phyloP scores from a whole-genome alignment of 2,113 vertebrate genomes.

The Rallus limicola region DNA sequence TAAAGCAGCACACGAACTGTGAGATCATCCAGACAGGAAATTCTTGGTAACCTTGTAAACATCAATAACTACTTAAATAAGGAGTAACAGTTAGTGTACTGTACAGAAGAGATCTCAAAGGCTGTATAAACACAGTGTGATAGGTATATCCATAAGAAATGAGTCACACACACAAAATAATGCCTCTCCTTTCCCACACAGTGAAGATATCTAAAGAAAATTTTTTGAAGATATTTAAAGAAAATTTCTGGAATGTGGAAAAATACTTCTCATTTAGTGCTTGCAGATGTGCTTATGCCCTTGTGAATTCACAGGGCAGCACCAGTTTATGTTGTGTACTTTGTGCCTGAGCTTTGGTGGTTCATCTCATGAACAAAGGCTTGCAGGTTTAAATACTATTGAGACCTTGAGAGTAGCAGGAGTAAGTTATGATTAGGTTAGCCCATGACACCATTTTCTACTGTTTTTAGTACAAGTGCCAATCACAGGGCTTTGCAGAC shows the following conservation, averaged over 20 bases:
- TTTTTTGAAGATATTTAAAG: not conserved
- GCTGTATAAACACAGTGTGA: not conserved
- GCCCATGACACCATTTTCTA: not conserved
- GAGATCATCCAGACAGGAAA: not conserved
- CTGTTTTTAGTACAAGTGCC: not conserved
- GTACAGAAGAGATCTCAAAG: not conserved
- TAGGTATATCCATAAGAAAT: not conserved
- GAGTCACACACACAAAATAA: not conserved
- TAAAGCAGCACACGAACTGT: not conserved
- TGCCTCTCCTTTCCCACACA: not conserved
- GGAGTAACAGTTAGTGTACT: not conserved
- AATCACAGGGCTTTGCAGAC: not conserved
- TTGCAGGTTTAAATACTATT: not conserved
- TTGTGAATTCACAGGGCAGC: not conserved
- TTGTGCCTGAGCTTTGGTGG: not conserved
- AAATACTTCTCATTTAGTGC: not conserved
- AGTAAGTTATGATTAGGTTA: not conserved
- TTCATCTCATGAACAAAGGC: not conserved
- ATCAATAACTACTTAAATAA: not conserved
- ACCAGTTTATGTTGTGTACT: no score
- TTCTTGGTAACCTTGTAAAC: not conserved
- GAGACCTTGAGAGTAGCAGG: not conserved
- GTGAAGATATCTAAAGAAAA: not conserved
- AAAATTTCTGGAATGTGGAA: not conserved
- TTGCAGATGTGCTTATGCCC: not conserved